phyloP scores from a whole-genome alignment of 2,888 invertebrate species.

The Brachyptera putata region DNA sequence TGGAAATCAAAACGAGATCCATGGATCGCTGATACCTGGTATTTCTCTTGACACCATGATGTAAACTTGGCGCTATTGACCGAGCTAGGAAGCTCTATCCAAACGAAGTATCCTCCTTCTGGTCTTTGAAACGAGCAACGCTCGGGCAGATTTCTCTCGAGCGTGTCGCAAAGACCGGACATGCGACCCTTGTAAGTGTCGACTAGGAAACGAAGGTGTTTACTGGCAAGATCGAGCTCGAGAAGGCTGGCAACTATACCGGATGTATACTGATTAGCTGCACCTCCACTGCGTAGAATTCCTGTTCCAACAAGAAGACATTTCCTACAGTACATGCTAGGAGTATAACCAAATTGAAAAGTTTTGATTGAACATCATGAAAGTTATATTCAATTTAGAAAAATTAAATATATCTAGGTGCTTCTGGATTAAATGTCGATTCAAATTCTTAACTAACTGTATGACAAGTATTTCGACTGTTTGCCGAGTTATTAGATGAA shows the following conservation, averaged over 20 bases:
- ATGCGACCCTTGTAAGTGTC: slow-evolving; percentile 47
- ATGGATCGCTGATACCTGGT: slow-evolving; percentile 47
- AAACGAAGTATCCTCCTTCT: slow-evolving; percentile 58
- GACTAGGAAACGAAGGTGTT: slow-evolving; percentile 45
- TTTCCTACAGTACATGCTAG: too few species aligned
- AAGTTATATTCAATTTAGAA: too few species aligned
- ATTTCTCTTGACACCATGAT: slow-evolving; percentile 44
- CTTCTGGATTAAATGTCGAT: too few species aligned
- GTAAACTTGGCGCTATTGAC: slow-evolving; percentile 45
- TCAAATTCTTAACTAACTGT: too few species aligned
- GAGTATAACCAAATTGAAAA: too few species aligned
- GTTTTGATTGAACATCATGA: too few species aligned
- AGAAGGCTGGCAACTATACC: slow-evolving; percentile 53
- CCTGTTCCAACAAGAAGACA: too few species aligned
- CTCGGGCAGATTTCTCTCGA: slow-evolving; percentile 46
- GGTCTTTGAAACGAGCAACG: slow-evolving; percentile 46
- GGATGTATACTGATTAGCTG: slow-evolving; percentile 56
- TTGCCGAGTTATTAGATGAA: too few species aligned
- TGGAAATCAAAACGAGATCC: slow-evolving; percentile 46
- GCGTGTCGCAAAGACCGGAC: slow-evolving; percentile 43
- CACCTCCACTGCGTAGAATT: slow-evolving; percentile 54
- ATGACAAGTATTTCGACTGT: too few species aligned
- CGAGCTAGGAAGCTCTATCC: slow-evolving; percentile 51
- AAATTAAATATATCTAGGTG: too few species aligned
- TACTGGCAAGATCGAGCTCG: slow-evolving; percentile 48